Evolutionary conservation across 1,140 invertebrate species (phyloP), one percentile per base, ranked within the genome.

Genomic region (Phortica variegata): DNA sequence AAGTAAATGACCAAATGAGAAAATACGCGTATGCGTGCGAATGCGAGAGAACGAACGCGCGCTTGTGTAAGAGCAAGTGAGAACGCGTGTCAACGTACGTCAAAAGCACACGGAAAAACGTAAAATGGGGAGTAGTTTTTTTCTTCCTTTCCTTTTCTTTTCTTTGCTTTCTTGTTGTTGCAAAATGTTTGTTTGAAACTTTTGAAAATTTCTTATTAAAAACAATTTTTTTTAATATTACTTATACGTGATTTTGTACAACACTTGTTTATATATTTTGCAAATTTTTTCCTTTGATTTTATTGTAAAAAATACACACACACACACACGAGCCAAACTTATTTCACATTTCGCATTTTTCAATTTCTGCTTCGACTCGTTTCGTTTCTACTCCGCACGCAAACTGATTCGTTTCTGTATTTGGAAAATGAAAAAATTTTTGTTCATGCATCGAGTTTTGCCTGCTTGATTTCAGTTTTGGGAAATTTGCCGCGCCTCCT

Each of bases 391-490:
- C 56, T 71, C 63, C 69, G 58, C 58, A 61, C 58, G 54, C 63
- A 54, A 71, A 72, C 68, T 72, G 56, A 65, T 65, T 56, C 61
- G 65, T 72, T 68, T 68, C 68, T 72, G 68, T 72, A 69, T 72
- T 61, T 72, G 63, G 63, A 65, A 72, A 58, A 52, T 58, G 61
- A 60, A 69, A 66, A 56, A 49, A 52, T 40, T 38, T 42, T 41
- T 41, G 47, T 48, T 49, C 40, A 26, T 48, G 38, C 39, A 43
- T 6, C 59, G 56, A n/a, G n/a, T 18, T 40, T 18, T 40, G 8
- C 16, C 16, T n/a, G 5, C 5, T 26, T 6, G 23, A 26, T 54
- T 68, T 51, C 65, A 49, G 43, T 53, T 16, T 60, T 53, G 55
- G 52, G 52, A 61, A 65, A 55, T 42, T 49, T n/a, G n/a, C n/a